phyloP scores from a whole-genome alignment of 2,113 vertebrate species.

The Amphiprion ocellaris region DNA sequence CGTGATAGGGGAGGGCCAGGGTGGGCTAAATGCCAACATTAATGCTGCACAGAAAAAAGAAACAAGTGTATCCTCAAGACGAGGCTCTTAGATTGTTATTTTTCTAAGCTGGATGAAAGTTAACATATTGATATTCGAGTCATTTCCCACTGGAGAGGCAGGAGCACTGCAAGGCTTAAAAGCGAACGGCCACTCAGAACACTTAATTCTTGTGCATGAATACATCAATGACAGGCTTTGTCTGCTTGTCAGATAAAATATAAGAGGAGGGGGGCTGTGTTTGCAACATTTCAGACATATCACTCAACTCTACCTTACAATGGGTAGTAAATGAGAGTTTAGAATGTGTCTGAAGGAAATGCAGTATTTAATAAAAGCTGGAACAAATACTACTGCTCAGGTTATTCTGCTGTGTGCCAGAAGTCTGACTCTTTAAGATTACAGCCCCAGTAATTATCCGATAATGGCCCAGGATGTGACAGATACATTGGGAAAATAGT shows the following conservation, averaged over 20 bases:
- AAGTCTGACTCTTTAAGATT: not conserved
- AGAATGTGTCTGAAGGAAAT: not conserved
- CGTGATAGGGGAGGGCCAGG: not conserved
- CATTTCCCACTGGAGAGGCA: not conserved
- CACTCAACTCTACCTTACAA: no score
- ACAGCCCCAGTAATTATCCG: no score
- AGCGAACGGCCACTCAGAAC: constrained; percentile 19
- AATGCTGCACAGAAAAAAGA: constrained; percentile 47
- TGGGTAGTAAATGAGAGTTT: not conserved
- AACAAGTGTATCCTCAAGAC: constrained; percentile 30
- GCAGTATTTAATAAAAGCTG: no score
- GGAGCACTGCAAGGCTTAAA: not conserved
- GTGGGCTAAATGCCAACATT: constrained; percentile 40
- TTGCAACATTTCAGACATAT: no score
- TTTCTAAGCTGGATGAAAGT: constrained; percentile 1
- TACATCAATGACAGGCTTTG: not conserved
- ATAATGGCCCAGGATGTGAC: no score
- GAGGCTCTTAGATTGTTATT: constrained; percentile 43
- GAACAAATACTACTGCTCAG: no score
- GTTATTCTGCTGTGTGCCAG: no score
- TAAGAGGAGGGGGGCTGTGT: not conserved
- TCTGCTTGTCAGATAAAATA: constrained; percentile 2
- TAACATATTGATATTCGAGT: constrained; percentile 49
- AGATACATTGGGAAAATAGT: no score
- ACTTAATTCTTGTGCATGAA: not conserved